Conservation (phyloP, 2,888 invertebrate genomes). For the Pandemis cinnamomeana region DNA sequence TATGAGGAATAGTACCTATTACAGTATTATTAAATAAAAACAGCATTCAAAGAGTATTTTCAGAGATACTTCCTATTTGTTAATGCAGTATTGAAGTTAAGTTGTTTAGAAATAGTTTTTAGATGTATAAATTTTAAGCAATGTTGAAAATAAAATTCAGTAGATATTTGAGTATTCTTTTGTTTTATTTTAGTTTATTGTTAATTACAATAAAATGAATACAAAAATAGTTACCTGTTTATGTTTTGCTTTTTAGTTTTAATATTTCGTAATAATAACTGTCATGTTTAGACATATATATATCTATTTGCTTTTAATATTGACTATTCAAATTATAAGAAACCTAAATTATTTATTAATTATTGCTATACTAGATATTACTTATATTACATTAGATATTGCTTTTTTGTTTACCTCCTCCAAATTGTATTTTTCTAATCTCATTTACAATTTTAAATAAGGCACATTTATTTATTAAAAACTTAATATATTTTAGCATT, state of each 20-base stretch:
- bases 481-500: constrained; percentile 18
- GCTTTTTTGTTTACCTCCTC: constrained; percentile 23
- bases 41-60: constrained; percentile 79
- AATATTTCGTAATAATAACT: constrained; percentile 17
- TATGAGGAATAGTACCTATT: constrained; percentile 40
- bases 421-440: constrained; percentile 15
- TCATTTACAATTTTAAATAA: constrained; percentile 7
- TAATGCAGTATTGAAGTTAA: constrained; percentile 56
- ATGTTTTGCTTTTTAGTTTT: constrained; percentile 9
- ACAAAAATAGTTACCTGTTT: constrained; percentile 13
- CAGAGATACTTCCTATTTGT: constrained; percentile 74
- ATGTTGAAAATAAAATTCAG: constrained; percentile 39
- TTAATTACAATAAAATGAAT: constrained; percentile 12
- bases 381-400: not conserved
- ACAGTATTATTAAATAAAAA: constrained; percentile 32
- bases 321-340: not conserved
- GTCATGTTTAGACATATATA: constrained; percentile 30
- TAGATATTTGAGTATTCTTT: constrained; percentile 37
- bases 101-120: constrained; percentile 45
- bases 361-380: not conserved
- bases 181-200: constrained; percentile 34
- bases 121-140: constrained; percentile 26
- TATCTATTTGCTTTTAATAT: not conserved
- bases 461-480: constrained; percentile 17
- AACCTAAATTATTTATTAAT: not conserved